phyloP scores from a whole-genome alignment of 64 coral and sea anemone species.

The Montipora foliosa region DNA sequence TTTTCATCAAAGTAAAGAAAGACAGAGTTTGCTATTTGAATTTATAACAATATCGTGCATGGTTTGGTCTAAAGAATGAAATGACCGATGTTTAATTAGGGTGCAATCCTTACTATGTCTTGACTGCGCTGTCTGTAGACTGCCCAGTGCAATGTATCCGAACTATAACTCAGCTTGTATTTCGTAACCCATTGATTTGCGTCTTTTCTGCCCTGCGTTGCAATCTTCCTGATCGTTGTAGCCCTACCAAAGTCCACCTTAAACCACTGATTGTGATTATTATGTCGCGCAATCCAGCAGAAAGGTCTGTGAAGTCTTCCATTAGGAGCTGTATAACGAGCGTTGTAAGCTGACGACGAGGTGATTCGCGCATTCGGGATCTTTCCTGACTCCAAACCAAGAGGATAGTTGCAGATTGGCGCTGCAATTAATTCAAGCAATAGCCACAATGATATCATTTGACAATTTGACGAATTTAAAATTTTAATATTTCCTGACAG shows the following conservation, averaged over 20 bases:
- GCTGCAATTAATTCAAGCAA: constrained; percentile 12
- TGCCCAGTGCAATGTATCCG: constrained; percentile 42
- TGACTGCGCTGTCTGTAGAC: constrained; percentile 36
- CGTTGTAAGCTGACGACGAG: constrained; percentile 59
- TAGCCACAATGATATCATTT: background rate
- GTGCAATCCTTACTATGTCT: background rate
- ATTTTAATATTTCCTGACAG: no score
- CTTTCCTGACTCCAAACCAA: constrained; percentile 50
- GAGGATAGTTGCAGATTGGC: constrained; percentile 47
- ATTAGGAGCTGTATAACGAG: constrained; percentile 15
- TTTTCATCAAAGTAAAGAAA: no score
- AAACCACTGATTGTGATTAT: constrained; percentile 38
- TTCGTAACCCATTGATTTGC: constrained; percentile 29
- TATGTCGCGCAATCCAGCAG: constrained; percentile 51
- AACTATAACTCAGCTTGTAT: constrained; percentile 34
- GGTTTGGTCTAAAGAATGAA: no score
- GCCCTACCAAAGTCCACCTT: constrained; percentile 20
- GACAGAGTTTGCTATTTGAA: no score
- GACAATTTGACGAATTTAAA: background rate
- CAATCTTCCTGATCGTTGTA: constrained; percentile 33
- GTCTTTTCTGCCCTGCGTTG: constrained; percentile 20
- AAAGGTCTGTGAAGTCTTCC: constrained; percentile 31
- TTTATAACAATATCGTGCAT: no score
- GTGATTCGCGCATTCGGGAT: constrained; percentile 42
- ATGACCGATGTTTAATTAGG: no score